Evolutionary conservation across 2,888 invertebrate genomes (phyloP), one percentile per base, ranked within the genome.

Genomic region (Adineta ricciae): DNA sequence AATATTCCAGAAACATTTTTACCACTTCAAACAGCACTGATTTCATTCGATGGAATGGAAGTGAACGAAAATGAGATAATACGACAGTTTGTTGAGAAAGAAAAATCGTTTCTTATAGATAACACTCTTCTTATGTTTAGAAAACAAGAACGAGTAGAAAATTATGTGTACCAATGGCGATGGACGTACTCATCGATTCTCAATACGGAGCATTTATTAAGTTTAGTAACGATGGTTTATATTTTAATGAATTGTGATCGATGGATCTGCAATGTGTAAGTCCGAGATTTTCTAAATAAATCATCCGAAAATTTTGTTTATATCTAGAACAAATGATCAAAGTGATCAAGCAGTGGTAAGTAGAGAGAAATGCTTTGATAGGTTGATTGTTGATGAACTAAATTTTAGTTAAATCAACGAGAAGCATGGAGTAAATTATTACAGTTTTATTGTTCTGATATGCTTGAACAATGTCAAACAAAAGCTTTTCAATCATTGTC

Each of bases 371-470:
- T 46, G 3, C 41, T 41, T 78, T 9, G 11, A 41, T n/a, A 21
- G 21, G 7, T 19, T 3, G 7, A 24, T 38, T 21, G 0, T 41
- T 4, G 14, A 21, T 2, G 16, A 36, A 36, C 14, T 72, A 1
- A 36, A 38, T 78, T 98, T 38, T 92, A 97, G 83, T 91, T 99
- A 86, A 97, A 98, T 0, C 98, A 99, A 88, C 95, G 96, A 90
- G 94, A 97, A 16, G 93, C 94, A 0, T 86, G 91, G 89, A 88
- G 92, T 89, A 94, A 94, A 52, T 93, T 94, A 41, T 78, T 78
- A n/a, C 78, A 78, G n/a, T 78, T 78, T 41, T 78, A 78, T n/a
- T 78, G 78, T 41, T 78, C 78, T n/a, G 78, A 78, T 41, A 78
- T 78, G 78, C 24, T 78, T 78, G 41, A 78, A 41, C 78, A 78